phyloP scores from a whole-genome alignment of 2,797 vertebrate species.

The Emydoidea blandingii region DNA sequence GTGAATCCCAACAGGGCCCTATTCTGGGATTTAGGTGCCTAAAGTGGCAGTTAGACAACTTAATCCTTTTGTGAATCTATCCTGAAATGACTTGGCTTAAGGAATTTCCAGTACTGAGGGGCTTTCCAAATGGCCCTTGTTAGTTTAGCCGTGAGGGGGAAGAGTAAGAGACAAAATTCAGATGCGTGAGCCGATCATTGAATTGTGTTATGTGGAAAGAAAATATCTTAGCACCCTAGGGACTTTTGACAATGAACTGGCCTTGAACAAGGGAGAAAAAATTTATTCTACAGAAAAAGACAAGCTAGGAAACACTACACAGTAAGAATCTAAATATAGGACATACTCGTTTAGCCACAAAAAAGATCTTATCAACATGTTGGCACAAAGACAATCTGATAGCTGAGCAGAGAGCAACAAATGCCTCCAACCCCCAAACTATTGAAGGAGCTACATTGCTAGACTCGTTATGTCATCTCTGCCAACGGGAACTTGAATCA shows the following conservation, averaged over 20 bases:
- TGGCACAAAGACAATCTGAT: not conserved
- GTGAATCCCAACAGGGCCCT: not conserved
- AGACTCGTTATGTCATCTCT: not conserved
- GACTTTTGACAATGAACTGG: not conserved
- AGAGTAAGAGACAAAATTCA: fast-evolving
- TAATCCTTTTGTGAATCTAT: not conserved
- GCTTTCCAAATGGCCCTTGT: not conserved
- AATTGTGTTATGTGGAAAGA: fast-evolving
- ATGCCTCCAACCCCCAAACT: not conserved
- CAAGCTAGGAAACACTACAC: not conserved
- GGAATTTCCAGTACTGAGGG: not conserved
- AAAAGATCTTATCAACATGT: too few species aligned
- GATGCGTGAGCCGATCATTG: not conserved
- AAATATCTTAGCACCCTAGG: not conserved
- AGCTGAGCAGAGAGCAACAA: not conserved
- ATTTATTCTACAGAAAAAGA: not conserved
- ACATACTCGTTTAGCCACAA: not conserved
- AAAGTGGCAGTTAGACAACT: not conserved
- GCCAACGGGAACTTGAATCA: not conserved
- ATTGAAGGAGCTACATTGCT: not conserved
- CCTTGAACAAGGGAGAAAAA: not conserved
- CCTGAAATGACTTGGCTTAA: not conserved
- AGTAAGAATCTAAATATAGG: not conserved
- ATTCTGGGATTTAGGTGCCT: not conserved
- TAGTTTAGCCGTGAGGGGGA: not conserved